Percentiles rank a stretch among this genome's conserved stretches.
Evolutionary conservation across 2,888 invertebrate genomes (phyloP).

Genomic region (Gisinianus flammeolus): DNA sequence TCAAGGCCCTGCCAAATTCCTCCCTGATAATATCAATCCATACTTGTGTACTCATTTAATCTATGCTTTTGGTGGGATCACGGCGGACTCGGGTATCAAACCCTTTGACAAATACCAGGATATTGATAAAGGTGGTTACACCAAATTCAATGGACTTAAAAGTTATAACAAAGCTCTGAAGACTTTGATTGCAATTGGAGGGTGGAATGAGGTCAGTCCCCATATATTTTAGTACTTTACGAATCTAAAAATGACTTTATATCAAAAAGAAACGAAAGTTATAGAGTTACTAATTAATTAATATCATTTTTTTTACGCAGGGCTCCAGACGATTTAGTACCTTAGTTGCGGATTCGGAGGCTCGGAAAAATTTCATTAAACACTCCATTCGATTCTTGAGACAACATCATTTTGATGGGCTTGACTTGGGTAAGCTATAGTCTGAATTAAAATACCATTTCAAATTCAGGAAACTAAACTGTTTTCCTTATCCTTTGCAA

Average conservation of each 20-base stretch:
- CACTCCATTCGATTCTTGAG: slow-evolving; percentile 75
- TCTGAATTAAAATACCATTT: too few species aligned
- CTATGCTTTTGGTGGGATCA: slow-evolving; percentile 91
- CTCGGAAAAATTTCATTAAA: slow-evolving; percentile 80
- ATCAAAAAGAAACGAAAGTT: not conserved
- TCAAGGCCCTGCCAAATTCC: slow-evolving; percentile 87
- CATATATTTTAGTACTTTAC: not conserved
- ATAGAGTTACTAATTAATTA: not conserved
- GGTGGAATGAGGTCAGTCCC: slow-evolving; percentile 97
- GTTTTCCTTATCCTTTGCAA: too few species aligned
- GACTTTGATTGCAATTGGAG: slow-evolving; percentile 88
- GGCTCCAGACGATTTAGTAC: slow-evolving; percentile 87
- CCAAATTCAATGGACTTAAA: slow-evolving; percentile 90
- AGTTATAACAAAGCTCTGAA: slow-evolving; percentile 90
- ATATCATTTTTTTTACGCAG: not conserved
- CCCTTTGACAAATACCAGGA: slow-evolving; percentile 96
- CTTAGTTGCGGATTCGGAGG: slow-evolving; percentile 79
- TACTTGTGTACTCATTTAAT: slow-evolving; percentile 91
- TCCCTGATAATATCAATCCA: slow-evolving; percentile 92
- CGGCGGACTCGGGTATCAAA: slow-evolving; percentile 86
- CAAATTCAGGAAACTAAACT: too few species aligned
- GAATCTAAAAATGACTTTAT: not conserved
- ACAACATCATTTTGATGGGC: slow-evolving; percentile 90
- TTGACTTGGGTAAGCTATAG: too few species aligned
- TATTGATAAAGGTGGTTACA: slow-evolving; percentile 93